Conservation (phyloP, 2,797 vertebrate genomes). For the Xenentodon cancila region DNA sequence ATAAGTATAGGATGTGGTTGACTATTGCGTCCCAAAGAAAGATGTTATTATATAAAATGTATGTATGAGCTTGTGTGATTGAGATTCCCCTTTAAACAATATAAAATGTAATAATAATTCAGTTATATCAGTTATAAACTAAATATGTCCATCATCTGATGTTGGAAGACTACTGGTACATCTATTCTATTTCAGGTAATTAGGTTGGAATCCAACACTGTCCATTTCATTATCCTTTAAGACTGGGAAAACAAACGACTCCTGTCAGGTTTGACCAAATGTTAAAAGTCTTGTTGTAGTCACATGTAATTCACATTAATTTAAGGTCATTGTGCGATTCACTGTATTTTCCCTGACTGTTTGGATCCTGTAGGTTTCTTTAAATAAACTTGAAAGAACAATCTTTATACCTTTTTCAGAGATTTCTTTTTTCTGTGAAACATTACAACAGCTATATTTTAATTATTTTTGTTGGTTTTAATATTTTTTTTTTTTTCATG, state of each 20-base stretch:
- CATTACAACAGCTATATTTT: no score
- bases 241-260: slow-evolving; percentile 14
- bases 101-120: no score
- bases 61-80: not conserved
- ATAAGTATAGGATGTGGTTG: not conserved
- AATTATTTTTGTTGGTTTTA: not conserved
- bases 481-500: not conserved
- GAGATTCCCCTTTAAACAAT: not conserved
- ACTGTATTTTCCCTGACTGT: slow-evolving; percentile 21
- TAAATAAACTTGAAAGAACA: slow-evolving; percentile 58
- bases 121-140: not conserved
- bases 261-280: slow-evolving; percentile 47
- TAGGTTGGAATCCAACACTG: not conserved
- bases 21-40: not conserved
- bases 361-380: slow-evolving; percentile 50
- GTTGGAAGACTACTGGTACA: not conserved
- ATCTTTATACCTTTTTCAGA: slow-evolving; percentile 12
- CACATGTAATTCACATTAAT: slow-evolving; percentile 46
- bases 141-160: not conserved
- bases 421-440: not conserved
- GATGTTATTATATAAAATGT: slow-evolving; percentile 1
- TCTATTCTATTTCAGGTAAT: slow-evolving; percentile 1
- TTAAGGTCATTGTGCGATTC: slow-evolving; percentile 46
- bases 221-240: slow-evolving; percentile 3
- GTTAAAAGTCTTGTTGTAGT: slow-evolving; percentile 37